A percentile compares a stretch with the other conserved stretches of the same genome.
Evolutionary conservation across 2,888 invertebrate genomes (phyloP).

Genomic region (Blomia tropicalis): DNA sequence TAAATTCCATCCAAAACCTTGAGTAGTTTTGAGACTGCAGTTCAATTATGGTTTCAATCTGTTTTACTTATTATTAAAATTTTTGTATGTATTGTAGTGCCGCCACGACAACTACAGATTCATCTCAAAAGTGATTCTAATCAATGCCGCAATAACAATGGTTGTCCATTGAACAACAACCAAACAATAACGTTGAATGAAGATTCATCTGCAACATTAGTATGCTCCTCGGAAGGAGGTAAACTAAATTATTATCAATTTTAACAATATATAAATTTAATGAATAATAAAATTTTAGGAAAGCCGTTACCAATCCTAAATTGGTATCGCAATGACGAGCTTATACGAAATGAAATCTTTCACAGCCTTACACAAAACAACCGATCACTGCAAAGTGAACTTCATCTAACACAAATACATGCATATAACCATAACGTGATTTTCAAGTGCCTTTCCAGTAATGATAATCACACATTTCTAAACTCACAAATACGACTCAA

Average conservation of each 20-base stretch:
- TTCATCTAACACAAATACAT: background rate
- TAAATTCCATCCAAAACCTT: too few species aligned
- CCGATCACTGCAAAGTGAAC: constrained; percentile 15
- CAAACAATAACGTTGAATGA: constrained; percentile 13
- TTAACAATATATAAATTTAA: background rate
- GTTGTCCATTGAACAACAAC: background rate
- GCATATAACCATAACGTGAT: background rate
- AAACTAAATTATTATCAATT: background rate
- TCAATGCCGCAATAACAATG: background rate
- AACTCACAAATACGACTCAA: constrained; percentile 1
- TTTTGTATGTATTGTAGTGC: background rate
- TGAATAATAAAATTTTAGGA: background rate
- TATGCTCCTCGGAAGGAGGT: constrained; percentile 16
- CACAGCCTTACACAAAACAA: background rate
- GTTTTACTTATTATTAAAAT: too few species aligned
- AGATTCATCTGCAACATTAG: constrained; percentile 10
- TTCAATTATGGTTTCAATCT: too few species aligned
- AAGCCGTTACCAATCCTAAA: constrained; percentile 15
- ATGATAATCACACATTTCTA: constrained; percentile 18
- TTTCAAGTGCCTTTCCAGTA: constrained; percentile 12
- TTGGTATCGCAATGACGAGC: constrained; percentile 10
- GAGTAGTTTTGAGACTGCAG: too few species aligned
- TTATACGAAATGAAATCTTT: constrained; percentile 1
- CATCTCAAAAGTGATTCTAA: background rate
- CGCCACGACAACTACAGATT: constrained; percentile 6